phyloP scores from a whole-genome alignment of 2,888 invertebrate species.

The Drosophila parthenogenetica region DNA sequence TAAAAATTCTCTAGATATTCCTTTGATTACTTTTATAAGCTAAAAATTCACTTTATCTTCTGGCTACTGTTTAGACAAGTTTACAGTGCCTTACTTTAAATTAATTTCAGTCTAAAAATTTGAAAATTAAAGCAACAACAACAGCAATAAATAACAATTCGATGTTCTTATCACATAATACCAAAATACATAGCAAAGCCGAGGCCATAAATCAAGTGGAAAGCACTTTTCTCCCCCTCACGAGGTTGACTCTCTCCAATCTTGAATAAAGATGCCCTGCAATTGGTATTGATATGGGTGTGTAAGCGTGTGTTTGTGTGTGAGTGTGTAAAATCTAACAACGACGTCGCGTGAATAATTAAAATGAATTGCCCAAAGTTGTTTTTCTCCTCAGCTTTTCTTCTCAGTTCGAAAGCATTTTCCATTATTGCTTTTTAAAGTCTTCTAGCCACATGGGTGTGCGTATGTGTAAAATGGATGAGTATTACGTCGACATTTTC shows the following conservation, averaged over 20 bases:
- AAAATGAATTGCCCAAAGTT: slow-evolving; percentile 72
- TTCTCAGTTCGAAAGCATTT: slow-evolving; percentile 37
- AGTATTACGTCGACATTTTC: slow-evolving; percentile 9
- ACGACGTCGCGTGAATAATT: slow-evolving; percentile 72
- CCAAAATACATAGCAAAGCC: slow-evolving; percentile 35
- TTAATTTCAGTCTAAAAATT: slow-evolving; percentile 55
- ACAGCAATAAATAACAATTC: slow-evolving; percentile 75
- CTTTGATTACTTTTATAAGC: no score
- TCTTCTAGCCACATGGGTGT: slow-evolving; percentile 37
- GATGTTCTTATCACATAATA: slow-evolving; percentile 77
- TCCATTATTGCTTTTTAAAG: slow-evolving; percentile 75
- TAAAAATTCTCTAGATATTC: no score
- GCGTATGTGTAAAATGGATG: slow-evolving; percentile 34
- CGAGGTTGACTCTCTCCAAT: neutral
- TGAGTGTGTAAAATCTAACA: slow-evolving; percentile 64
- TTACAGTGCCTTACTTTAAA: slow-evolving; percentile 41
- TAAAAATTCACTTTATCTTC: neutral
- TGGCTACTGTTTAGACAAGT: neutral
- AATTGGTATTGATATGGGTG: slow-evolving; percentile 49
- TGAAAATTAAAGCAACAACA: slow-evolving; percentile 40
- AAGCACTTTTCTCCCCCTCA: slow-evolving; percentile 47
- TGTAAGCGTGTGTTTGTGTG: slow-evolving; percentile 24
- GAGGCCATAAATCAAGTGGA: slow-evolving; percentile 72
- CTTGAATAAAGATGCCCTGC: slow-evolving; percentile 23
- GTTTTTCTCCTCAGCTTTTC: slow-evolving; percentile 15